A percentile compares a stretch with the other conserved stretches of the same genome.
phyloP scores from a whole-genome alignment of 2,113 vertebrate species.

The Aythya baeri region DNA sequence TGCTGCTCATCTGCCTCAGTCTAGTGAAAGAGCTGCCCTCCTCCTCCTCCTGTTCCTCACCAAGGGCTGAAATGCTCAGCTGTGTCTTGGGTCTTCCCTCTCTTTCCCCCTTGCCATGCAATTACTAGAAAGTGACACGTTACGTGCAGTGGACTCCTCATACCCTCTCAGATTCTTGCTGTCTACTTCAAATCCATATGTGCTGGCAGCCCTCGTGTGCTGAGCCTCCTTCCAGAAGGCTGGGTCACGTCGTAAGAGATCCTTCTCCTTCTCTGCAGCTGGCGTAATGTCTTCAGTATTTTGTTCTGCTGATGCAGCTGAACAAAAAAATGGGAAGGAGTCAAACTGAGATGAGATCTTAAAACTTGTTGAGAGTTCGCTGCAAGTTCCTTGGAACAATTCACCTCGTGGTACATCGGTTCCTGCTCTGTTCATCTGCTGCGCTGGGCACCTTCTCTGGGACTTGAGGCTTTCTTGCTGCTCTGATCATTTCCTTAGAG shows the following conservation, averaged over 20 bases:
- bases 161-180: not conserved
- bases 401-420: accelerated
- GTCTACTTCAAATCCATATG: not conserved
- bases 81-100: not conserved
- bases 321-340: not conserved
- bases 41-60: not conserved
- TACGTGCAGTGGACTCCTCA: not conserved
- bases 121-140: not conserved
- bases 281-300: not conserved
- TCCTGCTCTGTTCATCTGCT: not conserved
- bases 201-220: not conserved
- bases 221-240: not conserved
- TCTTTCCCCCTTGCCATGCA: accelerated
- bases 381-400: not conserved
- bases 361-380: not conserved
- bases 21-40: not conserved
- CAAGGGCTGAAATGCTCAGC: accelerated
- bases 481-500: accelerated
- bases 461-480: not conserved
- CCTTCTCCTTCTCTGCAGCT: not conserved
- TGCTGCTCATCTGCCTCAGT: not conserved
- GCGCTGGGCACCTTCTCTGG: not conserved
- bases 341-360: not conserved
- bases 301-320: not conserved
- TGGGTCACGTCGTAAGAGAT: not conserved